Evolutionary conservation across 2,797 vertebrate genomes (phyloP).

Genomic region (Aldrovandia affinis): DNA sequence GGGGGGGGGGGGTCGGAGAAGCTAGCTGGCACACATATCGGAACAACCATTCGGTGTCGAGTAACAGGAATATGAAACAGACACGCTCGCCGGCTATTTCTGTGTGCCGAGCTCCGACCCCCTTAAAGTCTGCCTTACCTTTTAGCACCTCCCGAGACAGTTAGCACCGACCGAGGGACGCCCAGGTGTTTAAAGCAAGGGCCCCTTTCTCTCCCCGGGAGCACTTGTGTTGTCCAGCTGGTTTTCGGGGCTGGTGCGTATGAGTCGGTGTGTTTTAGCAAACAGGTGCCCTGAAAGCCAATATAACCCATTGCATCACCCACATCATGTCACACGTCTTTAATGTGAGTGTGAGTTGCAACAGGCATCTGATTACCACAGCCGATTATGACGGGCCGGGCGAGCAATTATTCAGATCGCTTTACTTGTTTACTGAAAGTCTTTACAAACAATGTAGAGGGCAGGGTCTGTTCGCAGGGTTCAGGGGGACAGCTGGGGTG

Average conservation of each 20-base stretch:
- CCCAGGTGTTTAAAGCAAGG: conserved; percentile 45
- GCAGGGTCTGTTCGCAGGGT: background rate
- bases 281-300: conserved; percentile 55
- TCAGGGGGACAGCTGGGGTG: conserved; percentile 44
- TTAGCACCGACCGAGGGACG: conserved; percentile 39
- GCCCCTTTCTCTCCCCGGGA: conserved; percentile 20
- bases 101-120: conserved; percentile 69
- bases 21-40: conserved; percentile 71
- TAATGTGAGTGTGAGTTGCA: conserved; percentile 59
- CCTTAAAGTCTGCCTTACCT: conserved; percentile 47
- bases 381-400: conserved; percentile 37
- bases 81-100: conserved; percentile 94
- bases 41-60: conserved; percentile 85
- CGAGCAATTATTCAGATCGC: conserved; percentile 40
- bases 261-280: conserved; percentile 45
- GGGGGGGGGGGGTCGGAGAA: conserved; percentile 41
- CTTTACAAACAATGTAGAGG: conserved; percentile 18
- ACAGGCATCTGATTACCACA: conserved; percentile 48
- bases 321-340: conserved; percentile 56
- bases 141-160: conserved; percentile 47
- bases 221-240: conserved; percentile 18
- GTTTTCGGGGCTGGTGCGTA: conserved; percentile 34
- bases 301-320: conserved; percentile 85
- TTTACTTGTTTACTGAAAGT: conserved; percentile 18
- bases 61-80: conserved; percentile 90